Conservation (phyloP, 2,113 vertebrate genomes). For the Tetrao urogallus region DNA sequence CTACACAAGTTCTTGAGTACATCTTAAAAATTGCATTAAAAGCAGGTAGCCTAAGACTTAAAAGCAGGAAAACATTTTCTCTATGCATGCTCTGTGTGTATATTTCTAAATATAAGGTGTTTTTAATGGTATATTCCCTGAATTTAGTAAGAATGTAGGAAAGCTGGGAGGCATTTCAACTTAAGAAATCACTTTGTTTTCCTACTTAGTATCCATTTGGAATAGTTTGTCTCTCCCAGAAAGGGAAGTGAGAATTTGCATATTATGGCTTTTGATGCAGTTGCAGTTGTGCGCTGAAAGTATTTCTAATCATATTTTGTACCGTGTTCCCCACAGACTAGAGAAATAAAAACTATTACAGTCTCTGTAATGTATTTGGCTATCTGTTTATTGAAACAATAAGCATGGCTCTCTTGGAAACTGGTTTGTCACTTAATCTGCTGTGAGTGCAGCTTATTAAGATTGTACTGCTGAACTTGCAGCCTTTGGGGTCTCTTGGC, state of each 20-base stretch:
- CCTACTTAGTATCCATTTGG: background rate
- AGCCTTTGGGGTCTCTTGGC: background rate
- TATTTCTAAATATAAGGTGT: background rate
- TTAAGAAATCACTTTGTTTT: background rate
- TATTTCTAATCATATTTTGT: background rate
- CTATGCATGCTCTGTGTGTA: background rate
- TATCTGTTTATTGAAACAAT: background rate
- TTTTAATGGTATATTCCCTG: background rate
- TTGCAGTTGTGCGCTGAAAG: background rate
- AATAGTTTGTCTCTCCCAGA: background rate
- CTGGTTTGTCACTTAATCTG: background rate
- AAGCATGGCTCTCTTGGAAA: background rate
- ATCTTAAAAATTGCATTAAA: slow-evolving; percentile 46
- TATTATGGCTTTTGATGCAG: background rate
- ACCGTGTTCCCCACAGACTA: background rate
- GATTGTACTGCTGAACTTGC: background rate
- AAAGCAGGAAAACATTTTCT: slow-evolving; percentile 35
- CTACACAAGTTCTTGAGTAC: slow-evolving; percentile 35
- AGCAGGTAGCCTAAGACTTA: background rate
- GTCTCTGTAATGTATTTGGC: background rate
- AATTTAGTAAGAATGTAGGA: background rate
- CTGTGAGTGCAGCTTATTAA: background rate
- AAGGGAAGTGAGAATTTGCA: background rate
- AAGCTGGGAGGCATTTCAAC: background rate
- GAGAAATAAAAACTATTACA: background rate